Evolutionary conservation across 1,140 invertebrate species (phyloP).

Genomic region (Teleogryllus occipitalis): DNA sequence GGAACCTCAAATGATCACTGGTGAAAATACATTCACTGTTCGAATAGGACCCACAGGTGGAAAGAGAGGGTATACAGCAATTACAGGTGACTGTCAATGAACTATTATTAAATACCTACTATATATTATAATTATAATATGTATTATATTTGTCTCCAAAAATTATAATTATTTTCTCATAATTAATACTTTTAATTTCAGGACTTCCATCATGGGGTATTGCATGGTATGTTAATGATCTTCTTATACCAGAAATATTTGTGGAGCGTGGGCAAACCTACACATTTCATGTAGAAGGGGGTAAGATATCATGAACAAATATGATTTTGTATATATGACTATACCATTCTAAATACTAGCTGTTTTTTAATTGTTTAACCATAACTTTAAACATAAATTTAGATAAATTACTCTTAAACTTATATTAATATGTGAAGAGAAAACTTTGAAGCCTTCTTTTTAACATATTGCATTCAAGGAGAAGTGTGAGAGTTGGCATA

Average conservation of each 20-base stretch:
- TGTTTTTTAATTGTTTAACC: too few species aligned
- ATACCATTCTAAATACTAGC: too few species aligned
- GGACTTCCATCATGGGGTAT: constrained; percentile 78
- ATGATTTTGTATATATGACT: too few species aligned
- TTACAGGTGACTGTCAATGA: constrained; percentile 48
- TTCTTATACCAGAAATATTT: constrained; percentile 80
- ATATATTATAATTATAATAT: too few species aligned
- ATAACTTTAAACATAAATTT: neutral
- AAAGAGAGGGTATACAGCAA: constrained; percentile 65
- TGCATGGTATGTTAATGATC: constrained; percentile 90
- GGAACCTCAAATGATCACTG: constrained; percentile 50
- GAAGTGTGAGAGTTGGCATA: neutral
- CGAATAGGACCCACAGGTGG: constrained; percentile 78
- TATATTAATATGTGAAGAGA: too few species aligned
- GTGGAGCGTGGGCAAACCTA: constrained; percentile 84
- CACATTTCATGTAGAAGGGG: constrained; percentile 77
- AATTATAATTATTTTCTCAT: neutral
- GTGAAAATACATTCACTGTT: constrained; percentile 56
- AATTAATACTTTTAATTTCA: constrained; percentile 29
- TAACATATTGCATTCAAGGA: neutral
- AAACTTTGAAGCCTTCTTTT: neutral
- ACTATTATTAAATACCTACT: neutral
- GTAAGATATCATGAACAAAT: constrained; percentile 35
- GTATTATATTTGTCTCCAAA: neutral
- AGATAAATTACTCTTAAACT: too few species aligned